These are phyloP conservation scores for Eulemur rufifrons DNA, from an alignment of 2,113 vertebrate genomes.

Conservation along the genomic window DNA sequence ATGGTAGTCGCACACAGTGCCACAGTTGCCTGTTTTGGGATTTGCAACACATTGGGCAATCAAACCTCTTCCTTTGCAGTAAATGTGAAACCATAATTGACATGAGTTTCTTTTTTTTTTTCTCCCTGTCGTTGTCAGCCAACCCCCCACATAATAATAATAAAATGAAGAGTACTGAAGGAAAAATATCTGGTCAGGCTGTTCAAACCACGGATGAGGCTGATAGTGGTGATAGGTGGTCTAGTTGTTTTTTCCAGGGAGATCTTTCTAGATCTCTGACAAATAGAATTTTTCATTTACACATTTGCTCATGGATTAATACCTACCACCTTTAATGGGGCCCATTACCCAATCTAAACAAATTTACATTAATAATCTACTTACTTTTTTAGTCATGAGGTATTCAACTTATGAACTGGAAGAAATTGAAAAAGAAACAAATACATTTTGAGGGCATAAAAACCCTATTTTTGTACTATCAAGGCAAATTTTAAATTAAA, in stretches of 20 bases:
- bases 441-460: background rate
- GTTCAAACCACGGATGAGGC: background rate
- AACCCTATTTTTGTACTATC: background rate
- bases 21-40: background rate
- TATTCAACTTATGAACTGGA: background rate
- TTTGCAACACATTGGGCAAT: background rate
- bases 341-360: background rate
- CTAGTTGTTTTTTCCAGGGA: background rate
- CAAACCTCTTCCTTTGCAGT: background rate
- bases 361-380: background rate
- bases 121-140: background rate
- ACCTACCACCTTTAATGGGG: background rate
- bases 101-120: background rate
- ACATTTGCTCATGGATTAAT: background rate
- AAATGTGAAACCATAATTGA: background rate
- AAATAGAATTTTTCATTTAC: background rate
- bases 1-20: background rate
- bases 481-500: conserved; percentile 22
- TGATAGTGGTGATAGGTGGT: background rate
- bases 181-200: background rate
- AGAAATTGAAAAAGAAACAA: conserved; percentile 2
- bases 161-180: background rate
- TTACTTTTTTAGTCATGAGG: background rate
- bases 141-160: background rate
- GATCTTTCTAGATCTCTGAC: background rate